Evolutionary conservation across 2,797 vertebrate species (phyloP), one percentile per base, ranked within the genome.

Genomic region (Chaetophractus vellerosus): DNA sequence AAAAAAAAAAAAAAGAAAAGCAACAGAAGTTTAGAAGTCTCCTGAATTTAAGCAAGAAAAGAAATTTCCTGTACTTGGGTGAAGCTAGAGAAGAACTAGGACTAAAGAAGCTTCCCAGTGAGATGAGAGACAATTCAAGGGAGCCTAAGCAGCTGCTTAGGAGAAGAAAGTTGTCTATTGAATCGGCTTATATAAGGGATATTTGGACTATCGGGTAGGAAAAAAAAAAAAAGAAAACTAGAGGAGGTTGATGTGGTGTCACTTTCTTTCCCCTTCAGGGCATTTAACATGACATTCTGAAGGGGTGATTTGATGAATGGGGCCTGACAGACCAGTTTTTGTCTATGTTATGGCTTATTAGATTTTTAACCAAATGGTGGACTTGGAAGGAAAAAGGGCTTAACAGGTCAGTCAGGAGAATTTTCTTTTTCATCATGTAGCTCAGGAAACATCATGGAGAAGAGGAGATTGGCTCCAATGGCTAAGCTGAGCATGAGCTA

Each of bases 11-110:
- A 48, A 55, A 61, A 15, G 74, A 48, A 61, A 21, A 33, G 28
- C 16, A 69, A 9, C 33, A 38, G 68, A 78, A 79, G n/a, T 87
- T 94, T 16, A 63, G 10, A 75, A 78, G 28, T 81, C 75, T 57
- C n/a, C 8, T 92, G 66, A 86, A 78, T 78, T 90, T 41, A 63
- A 74, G 36, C 50, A 93, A 93, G 50, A 85, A 24, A 86, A 78
- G 33, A 82, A 78, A 79, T 24, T 61, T 83, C 14, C 55, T 92
- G 6, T 68, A 2, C 45, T 82, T 72, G 36, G 31, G 19, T 74
- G 48, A 79, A 92, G 68, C 66, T 87, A 31, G 19, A 23, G 41
- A 50, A 33, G 23, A 36, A 31, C 64, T 6, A 89, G 26, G 15
- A 45, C 48, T 81, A 36, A 23, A 45, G 57, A 55, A 5, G 19